Base-by-base conservation (phyloP, 2,888 invertebrate genomes). In the Carabus problematicus region DNA sequence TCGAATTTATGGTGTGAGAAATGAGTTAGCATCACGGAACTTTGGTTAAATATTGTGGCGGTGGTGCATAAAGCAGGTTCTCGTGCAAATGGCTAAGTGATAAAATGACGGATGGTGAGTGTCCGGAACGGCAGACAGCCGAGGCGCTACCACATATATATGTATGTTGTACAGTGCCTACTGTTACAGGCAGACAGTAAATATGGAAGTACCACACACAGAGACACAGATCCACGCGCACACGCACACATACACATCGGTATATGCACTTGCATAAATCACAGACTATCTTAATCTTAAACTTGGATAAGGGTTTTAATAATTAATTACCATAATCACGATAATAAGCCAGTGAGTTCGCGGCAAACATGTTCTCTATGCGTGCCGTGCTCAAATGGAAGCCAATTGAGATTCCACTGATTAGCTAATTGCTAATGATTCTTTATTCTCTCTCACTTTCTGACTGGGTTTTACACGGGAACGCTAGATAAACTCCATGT, bases 241-340 rank as follows among this genome's bases (percentile, higher is more conserved):
- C 54, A 43, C 62, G 39, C 42, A 18, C 62, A 45, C 62, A 43
- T 40, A 41, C n/a, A n/a, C n/a, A n/a, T n/a, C n/a, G n/a, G n/a
- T n/a, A n/a, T n/a, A n/a, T 52, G 18, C 58, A 58, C 58, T 66
- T 49, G 18, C 29, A 66, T 66, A 66, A 66, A 66, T 66, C 66
- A 66, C 49, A 14, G 59, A 43, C 47, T 66, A 66, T 66, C 66
- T 66, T 45, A 66, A 66, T 66, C 66, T 66, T 54, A 63, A 14
- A 39, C 41, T 18, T 14, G 66, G 66, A 66, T 66, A 66, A 66
- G 66, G 66, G 66, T 66, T 66, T 66, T 58, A 45, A 66, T 66
- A 66, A 66, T 66, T 66, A 66, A 66, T 66, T 66, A 66, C 66
- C 66, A 66, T 66, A 66, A 66, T 66, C 66, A 59, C 66, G 66